Evolutionary conservation across 2,797 vertebrate species (phyloP).

Genomic region (Artibeus jamaicensis): DNA sequence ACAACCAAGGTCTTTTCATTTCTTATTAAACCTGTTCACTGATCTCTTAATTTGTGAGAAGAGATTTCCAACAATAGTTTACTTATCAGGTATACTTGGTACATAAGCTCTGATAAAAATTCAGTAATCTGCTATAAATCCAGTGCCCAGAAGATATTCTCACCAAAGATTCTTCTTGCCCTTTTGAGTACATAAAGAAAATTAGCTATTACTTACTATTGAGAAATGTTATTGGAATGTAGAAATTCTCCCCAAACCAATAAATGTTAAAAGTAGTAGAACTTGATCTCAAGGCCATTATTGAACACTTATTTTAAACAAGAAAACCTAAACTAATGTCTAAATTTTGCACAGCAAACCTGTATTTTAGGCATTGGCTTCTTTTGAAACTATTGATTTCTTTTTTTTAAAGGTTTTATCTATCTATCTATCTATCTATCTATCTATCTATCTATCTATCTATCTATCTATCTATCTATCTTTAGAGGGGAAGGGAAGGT

Average conservation of each 20-base stretch:
- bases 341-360: neutral
- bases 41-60: neutral
- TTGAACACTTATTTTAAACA: neutral
- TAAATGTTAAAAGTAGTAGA: constrained; percentile 22
- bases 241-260: neutral
- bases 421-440: too few relatives aligned
- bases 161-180: neutral
- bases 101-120: neutral
- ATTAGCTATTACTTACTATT: neutral
- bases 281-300: neutral
- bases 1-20: neutral
- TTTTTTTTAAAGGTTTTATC: too few relatives aligned
- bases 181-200: constrained; percentile 17
- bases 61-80: neutral
- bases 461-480: too few relatives aligned
- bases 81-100: neutral
- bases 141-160: neutral
- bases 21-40: constrained; percentile 27
- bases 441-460: too few relatives aligned
- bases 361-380: neutral
- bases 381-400: neutral
- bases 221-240: neutral
- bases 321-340: neutral
- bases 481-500: too few relatives aligned
- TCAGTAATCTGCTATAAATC: neutral